Conservation (phyloP, 2,888 invertebrate species). For the Volucella zonaria region DNA sequence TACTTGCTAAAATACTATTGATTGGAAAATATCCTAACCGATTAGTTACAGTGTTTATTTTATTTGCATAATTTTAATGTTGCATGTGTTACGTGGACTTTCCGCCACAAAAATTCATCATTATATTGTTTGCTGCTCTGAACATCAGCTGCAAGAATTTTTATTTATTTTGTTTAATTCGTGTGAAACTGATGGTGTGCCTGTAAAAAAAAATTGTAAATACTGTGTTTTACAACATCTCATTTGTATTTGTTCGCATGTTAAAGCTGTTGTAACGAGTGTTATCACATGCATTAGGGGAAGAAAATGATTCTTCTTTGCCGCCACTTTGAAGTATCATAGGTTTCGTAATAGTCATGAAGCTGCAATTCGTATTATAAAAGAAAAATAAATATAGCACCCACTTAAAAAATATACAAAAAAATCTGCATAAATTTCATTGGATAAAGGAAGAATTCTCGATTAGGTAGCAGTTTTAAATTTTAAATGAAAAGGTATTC, state of each 20-base stretch:
- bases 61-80: conserved; percentile 8
- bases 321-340: too few species aligned
- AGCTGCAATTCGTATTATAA: too few species aligned
- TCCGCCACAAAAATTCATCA: neutral
- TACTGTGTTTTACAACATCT: conserved; percentile 26
- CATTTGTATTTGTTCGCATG: neutral
- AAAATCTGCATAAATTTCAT: neutral
- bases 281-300: too few species aligned
- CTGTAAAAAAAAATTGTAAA: conserved; percentile 27
- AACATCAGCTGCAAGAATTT: neutral
- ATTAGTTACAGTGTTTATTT: conserved; percentile 8
- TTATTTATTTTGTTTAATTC: conserved; percentile 13
- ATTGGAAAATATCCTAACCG: conserved; percentile 4
- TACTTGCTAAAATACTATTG: neutral
- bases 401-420: too few species aligned
- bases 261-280: neutral
- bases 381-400: too few species aligned
- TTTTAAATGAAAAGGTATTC: conserved; percentile 60
- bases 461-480: neutral
- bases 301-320: neutral
- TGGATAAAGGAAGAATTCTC: neutral
- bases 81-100: neutral
- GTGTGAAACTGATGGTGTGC: conserved; percentile 23
- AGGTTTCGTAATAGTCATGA: too few species aligned
- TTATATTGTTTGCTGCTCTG: conserved; percentile 1